Percentiles rank a stretch among this genome's conserved stretches.
phyloP scores from a whole-genome alignment of 1,140 invertebrate genomes.

The Zaprionus tsacasi region DNA sequence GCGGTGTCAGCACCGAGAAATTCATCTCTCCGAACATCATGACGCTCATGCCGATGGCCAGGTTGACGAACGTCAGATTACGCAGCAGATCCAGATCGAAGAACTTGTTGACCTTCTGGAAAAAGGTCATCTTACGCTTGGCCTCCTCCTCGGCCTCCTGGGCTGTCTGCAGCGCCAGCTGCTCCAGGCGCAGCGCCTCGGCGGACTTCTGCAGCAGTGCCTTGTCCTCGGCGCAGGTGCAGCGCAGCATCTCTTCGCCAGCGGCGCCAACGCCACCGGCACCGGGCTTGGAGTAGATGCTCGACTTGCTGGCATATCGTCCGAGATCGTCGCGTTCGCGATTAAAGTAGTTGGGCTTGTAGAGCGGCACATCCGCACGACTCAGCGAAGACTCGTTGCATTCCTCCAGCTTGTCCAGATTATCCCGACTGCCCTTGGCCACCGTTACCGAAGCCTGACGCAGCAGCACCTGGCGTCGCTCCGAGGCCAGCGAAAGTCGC shows the following conservation, averaged over 20 bases:
- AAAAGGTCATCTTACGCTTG: conserved; percentile 83
- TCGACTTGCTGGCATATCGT: conserved; percentile 66
- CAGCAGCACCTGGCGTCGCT: conserved; percentile 85
- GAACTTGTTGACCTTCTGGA: conserved; percentile 85
- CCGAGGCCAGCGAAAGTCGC: conserved; percentile 84
- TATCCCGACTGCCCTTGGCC: conserved; percentile 57
- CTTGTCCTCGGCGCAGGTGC: conserved; percentile 78
- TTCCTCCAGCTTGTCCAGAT: conserved; percentile 51
- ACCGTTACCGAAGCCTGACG: conserved; percentile 47
- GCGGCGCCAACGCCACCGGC: not conserved
- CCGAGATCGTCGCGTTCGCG: conserved; percentile 82
- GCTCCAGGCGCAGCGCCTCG: conserved; percentile 49
- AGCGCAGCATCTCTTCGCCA: conserved; percentile 51
- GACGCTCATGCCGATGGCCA: conserved; percentile 88
- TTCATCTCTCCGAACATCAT: conserved; percentile 89
- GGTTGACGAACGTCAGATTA: conserved; percentile 88
- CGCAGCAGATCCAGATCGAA: conserved; percentile 88
- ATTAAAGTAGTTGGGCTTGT: conserved; percentile 84
- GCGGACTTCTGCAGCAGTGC: conserved; percentile 60
- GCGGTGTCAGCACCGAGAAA: conserved; percentile 88
- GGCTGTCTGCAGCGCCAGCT: conserved; percentile 19
- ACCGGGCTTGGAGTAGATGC: conserved; percentile 62
- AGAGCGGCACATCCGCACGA: conserved; percentile 62
- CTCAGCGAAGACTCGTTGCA: conserved; percentile 9
- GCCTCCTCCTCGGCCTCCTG: conserved; percentile 58